Evolutionary conservation across 2,113 vertebrate genomes (phyloP).

Genomic region (Misgurnus mizolepis): DNA sequence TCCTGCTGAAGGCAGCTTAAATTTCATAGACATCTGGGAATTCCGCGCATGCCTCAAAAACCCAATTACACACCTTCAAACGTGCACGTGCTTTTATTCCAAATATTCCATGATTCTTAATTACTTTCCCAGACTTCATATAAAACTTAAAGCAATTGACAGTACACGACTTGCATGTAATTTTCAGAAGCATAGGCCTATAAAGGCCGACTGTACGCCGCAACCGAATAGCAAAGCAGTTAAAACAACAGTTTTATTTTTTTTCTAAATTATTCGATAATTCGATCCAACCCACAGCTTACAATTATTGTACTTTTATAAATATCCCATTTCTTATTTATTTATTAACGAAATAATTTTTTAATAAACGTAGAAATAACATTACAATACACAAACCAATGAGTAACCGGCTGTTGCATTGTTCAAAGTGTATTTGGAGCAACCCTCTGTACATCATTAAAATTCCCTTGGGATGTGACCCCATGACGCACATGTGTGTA

Average conservation of each 20-base stretch:
- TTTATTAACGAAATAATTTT: no score
- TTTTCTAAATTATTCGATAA: no score
- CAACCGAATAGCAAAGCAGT: neutral
- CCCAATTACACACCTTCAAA: slow-evolving; percentile 93
- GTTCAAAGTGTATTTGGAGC: slow-evolving; percentile 17
- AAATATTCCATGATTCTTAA: slow-evolving; percentile 55
- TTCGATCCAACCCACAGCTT: no score
- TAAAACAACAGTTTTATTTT: no score
- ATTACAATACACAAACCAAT: neutral
- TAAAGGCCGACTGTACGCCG: neutral
- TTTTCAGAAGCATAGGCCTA: neutral
- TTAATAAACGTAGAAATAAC: no score
- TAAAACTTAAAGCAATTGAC: slow-evolving; percentile 50
- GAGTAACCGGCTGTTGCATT: neutral
- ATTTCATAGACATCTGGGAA: slow-evolving; percentile 94
- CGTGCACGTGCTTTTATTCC: slow-evolving; percentile 82
- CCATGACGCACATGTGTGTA: neutral
- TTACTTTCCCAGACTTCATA: slow-evolving; percentile 76
- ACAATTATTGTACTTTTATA: no score
- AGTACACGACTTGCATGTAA: neutral
- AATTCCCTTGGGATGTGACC: neutral
- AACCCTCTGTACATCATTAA: neutral
- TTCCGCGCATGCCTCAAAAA: slow-evolving; percentile 89
- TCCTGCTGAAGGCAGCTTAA: slow-evolving; percentile 82
- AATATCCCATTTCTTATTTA: no score